Evolutionary conservation across 2,113 vertebrate species (phyloP).

Genomic region (Panurus biarmicus): DNA sequence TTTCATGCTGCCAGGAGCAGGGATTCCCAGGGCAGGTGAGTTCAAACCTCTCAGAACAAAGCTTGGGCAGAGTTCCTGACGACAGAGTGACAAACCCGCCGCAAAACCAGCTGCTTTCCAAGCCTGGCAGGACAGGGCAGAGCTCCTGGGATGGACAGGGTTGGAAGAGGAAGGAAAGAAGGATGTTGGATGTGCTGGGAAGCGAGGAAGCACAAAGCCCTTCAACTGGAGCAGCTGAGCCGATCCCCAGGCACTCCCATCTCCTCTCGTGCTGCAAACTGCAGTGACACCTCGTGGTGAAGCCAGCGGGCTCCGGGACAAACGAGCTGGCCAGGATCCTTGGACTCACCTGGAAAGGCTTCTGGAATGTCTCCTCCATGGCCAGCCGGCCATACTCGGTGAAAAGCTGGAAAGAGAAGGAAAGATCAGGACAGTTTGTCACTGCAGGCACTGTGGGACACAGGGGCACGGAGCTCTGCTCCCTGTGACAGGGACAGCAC

Average conservation of each 20-base stretch:
- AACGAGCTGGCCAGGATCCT: background rate
- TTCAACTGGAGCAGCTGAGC: background rate
- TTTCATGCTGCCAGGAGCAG: background rate
- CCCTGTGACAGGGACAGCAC: background rate
- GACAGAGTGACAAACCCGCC: background rate
- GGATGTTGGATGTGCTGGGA: background rate
- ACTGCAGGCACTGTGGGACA: rapidly evolving
- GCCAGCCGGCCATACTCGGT: conserved; percentile 95
- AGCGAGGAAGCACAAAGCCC: background rate
- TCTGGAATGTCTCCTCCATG: conserved; percentile 97
- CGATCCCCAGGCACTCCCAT: background rate
- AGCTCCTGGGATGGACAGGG: background rate
- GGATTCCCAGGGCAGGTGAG: background rate
- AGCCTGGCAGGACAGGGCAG: background rate
- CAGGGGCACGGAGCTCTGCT: background rate
- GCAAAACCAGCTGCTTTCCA: background rate
- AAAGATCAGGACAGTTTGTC: background rate
- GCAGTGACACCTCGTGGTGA: conserved; percentile 66
- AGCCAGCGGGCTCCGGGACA: background rate
- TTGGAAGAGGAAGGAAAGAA: background rate
- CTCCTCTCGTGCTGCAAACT: background rate
- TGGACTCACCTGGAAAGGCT: conserved; percentile 90
- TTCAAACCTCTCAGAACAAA: background rate
- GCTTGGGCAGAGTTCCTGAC: background rate
- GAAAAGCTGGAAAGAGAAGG: conserved; percentile 80